phyloP scores from a whole-genome alignment of 2,113 vertebrate genomes.

The Zosterops borbonicus region DNA sequence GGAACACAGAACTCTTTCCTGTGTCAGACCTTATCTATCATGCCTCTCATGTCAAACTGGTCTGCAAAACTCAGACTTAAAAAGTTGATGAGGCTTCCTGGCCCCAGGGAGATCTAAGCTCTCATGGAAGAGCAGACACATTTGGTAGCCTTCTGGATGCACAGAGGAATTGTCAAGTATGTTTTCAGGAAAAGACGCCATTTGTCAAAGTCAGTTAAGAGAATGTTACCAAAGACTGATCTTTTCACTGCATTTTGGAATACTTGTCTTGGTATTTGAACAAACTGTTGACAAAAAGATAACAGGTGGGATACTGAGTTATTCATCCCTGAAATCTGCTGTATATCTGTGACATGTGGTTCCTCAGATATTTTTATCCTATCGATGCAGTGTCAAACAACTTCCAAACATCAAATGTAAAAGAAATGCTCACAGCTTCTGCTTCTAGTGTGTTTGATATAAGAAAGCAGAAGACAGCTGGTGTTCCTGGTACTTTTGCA shows the following conservation, averaged over 20 bases:
- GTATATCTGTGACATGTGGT: background rate
- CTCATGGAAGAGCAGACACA: background rate
- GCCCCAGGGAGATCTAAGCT: background rate
- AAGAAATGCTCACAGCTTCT: background rate
- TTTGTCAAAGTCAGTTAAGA: background rate
- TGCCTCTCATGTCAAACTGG: background rate
- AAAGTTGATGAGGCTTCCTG: background rate
- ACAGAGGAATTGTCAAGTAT: background rate
- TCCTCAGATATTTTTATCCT: background rate
- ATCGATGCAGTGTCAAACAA: background rate
- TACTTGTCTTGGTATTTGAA: background rate
- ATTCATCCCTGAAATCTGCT: conserved; percentile 5
- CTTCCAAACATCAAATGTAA: background rate
- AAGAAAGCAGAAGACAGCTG: background rate
- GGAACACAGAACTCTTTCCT: background rate
- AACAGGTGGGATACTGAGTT: background rate
- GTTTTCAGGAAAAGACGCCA: background rate
- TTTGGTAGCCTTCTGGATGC: background rate
- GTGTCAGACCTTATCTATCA: background rate
- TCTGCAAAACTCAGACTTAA: background rate
- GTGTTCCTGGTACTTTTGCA: background rate
- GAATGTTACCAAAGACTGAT: background rate
- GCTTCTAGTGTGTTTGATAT: background rate
- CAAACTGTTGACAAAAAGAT: background rate
- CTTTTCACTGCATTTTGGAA: background rate